phyloP scores from a whole-genome alignment of 2,113 vertebrate genomes.

The Aphelocoma coerulescens region DNA sequence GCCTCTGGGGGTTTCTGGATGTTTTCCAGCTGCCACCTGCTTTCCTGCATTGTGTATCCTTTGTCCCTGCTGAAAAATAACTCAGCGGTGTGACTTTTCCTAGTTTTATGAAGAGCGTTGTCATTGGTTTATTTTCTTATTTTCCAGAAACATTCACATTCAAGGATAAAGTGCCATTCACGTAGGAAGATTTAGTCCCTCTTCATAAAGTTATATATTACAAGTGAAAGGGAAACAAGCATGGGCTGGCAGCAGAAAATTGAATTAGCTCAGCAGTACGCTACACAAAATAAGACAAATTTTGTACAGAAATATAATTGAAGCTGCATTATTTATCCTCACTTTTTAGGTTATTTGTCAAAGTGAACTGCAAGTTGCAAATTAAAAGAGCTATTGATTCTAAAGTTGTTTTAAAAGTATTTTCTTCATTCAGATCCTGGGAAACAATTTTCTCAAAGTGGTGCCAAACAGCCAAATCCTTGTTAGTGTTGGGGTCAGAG shows the following conservation, averaged over 20 bases:
- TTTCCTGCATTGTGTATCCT: neutral
- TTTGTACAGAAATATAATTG: conserved; percentile 63
- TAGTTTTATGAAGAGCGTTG: neutral
- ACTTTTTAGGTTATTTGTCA: conserved; percentile 41
- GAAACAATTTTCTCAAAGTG: conserved; percentile 42
- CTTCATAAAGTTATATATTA: conserved; percentile 52
- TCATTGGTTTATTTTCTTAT: neutral
- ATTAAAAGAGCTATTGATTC: conserved; percentile 64
- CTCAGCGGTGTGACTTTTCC: neutral
- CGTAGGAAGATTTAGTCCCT: conserved; percentile 46
- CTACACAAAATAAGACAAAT: conserved; percentile 65
- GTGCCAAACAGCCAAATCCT: neutral
- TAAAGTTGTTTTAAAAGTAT: conserved; percentile 52
- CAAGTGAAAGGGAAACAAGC: conserved; percentile 48
- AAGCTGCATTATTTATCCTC: conserved; percentile 50
- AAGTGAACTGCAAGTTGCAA: conserved; percentile 27
- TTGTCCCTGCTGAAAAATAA: neutral
- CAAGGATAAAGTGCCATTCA: conserved; percentile 16
- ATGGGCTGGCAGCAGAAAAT: conserved; percentile 57
- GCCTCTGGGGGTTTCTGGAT: neutral
- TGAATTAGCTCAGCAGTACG: conserved; percentile 60
- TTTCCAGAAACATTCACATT: neutral
- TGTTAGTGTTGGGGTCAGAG: neutral
- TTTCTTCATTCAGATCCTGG: conserved; percentile 17
- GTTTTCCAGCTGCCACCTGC: neutral